Evolutionary conservation across 2,888 invertebrate genomes (phyloP), one percentile per base, ranked within the genome.

Genomic region (Eudasyphora cyanicolor): DNA sequence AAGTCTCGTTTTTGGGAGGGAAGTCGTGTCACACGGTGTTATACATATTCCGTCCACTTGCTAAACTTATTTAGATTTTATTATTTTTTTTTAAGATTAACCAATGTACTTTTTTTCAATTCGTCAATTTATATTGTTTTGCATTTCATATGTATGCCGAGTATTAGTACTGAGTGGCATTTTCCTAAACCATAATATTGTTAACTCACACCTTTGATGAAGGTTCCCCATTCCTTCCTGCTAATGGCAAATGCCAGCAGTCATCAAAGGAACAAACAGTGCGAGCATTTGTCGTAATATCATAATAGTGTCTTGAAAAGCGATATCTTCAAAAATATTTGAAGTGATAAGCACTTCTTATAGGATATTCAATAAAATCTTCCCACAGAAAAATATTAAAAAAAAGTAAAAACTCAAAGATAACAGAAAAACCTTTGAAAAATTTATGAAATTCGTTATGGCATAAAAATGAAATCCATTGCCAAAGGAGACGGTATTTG

Each of bases 381-480:
- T n/a, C n/a, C n/a, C n/a, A n/a, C n/a, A n/a, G n/a, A n/a, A n/a
- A n/a, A n/a, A n/a, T n/a, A n/a, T n/a, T n/a, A n/a, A n/a, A n/a
- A 45, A 2, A n/a, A 14, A 45, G n/a, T 6, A 45, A 38, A 38
- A 38, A 2, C n/a, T 14, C 2, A 14, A 45, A n/a, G 45, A 45
- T 45, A 45, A 2, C n/a, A 45, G 6, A 5, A 5, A 45, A 45
- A 45, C 57, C 57, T 24, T 57, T 57, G 8, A 57, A 27, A 57
- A 57, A 57, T 57, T 57, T 57, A 57, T 57, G 29, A 38, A n/a
- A 69, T 69, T 27, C 29, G n/a, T 49, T 69, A 69, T 49, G 0
- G 19, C n/a, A n/a, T n/a, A 12, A 32, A 60, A 70, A 10, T 7
- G 24, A 75, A 29, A 45, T 42, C 64, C 62, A 2, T 45, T 49